These are phyloP conservation scores for Dyspetes luteomarginatus DNA, from an alignment of 2,888 invertebrate genomes.

Conservation along the genomic window DNA sequence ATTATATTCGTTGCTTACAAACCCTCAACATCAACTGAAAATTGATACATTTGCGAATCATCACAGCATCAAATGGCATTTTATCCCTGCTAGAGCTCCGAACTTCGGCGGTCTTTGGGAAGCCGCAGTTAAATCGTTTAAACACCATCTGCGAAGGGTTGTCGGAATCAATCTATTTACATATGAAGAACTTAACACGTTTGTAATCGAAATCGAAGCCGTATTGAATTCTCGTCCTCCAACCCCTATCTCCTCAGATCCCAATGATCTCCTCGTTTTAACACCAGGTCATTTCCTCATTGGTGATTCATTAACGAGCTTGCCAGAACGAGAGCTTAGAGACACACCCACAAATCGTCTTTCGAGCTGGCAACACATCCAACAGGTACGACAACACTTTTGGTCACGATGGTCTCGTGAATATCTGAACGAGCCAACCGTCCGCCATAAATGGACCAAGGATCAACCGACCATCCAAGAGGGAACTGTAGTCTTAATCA, in stretches of 20 bases:
- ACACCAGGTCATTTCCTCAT: no score
- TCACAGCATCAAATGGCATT: no score
- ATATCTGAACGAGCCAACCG: conserved; percentile 60
- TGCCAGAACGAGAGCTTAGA: conserved; percentile 42
- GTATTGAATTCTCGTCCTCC: conserved; percentile 65
- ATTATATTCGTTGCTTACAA: no score
- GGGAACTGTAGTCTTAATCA: conserved; percentile 30
- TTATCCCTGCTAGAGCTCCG: conserved; percentile 67
- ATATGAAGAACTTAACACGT: conserved; percentile 68
- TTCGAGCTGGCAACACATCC: conserved; percentile 63
- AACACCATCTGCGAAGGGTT: conserved; percentile 58
- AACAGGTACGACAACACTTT: conserved; percentile 60
- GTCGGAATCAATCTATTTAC: conserved; percentile 62
- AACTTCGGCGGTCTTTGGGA: conserved; percentile 73
- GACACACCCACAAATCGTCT: conserved; percentile 45
- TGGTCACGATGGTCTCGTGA: conserved; percentile 63
- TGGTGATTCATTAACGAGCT: conserved; percentile 49
- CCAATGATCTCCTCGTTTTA: conserved; percentile 54
- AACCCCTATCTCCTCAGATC: conserved; percentile 62
- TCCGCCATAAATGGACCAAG: conserved; percentile 54
- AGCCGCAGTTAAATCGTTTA: conserved; percentile 54
- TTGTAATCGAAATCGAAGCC: conserved; percentile 60
- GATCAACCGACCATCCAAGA: neutral
- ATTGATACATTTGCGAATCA: no score
- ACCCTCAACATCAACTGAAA: no score